Evolutionary conservation across 2,888 invertebrate genomes (phyloP).

Genomic region (Lepas anatifera): DNA sequence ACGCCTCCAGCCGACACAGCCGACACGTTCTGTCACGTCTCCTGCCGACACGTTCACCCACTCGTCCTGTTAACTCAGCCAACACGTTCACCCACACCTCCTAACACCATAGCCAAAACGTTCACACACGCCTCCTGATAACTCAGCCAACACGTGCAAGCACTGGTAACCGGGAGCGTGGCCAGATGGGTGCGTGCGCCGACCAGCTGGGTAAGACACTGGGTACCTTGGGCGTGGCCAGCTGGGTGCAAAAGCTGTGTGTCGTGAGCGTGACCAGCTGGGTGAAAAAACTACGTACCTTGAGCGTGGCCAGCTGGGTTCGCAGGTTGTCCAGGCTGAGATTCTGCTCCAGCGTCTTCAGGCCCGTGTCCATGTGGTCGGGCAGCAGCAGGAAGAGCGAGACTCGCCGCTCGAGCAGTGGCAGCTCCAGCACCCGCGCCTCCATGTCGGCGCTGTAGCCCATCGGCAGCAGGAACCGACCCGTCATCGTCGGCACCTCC

Average conservation of each 20-base stretch:
- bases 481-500: constrained; percentile 34
- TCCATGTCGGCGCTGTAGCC: constrained; percentile 31
- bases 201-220: too few relatives aligned
- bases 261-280: too few relatives aligned
- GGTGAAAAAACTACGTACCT: too few relatives aligned
- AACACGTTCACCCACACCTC: constrained; percentile 30
- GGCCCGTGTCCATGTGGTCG: constrained; percentile 28
- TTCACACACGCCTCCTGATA: too few relatives aligned
- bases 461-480: constrained; percentile 30
- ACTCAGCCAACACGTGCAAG: too few relatives aligned
- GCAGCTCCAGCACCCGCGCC: constrained; percentile 33
- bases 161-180: too few relatives aligned
- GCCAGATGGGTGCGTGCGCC: too few relatives aligned
- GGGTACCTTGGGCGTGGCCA: constrained; percentile 31
- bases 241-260: too few relatives aligned
- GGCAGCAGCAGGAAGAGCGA: constrained; percentile 33
- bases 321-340: constrained; percentile 32
- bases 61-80: constrained; percentile 27
- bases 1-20: too few relatives aligned
- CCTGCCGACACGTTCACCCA: constrained; percentile 31
- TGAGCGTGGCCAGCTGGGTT: constrained; percentile 30
- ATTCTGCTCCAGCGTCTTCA: constrained; percentile 29
- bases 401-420: constrained; percentile 30
- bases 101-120: constrained; percentile 25
- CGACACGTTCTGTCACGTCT: too few relatives aligned